Base-by-base conservation (phyloP, 2,113 vertebrate species). In the Platichthys flesus region DNA sequence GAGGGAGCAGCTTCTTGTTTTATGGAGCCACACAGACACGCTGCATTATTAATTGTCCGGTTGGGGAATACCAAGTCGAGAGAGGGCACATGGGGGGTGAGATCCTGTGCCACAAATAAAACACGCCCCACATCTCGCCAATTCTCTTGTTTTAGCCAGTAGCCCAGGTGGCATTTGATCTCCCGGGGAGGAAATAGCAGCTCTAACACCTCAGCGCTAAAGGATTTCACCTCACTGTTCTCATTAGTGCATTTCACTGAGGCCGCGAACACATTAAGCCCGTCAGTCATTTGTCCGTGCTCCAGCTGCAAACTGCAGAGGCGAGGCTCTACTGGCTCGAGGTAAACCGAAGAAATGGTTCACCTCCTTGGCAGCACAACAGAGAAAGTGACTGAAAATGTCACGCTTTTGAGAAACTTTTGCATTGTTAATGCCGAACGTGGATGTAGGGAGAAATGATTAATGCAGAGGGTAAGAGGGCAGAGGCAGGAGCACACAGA, bases 21-120 rank as follows among this genome's bases (percentile, higher is more conserved):
- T 18, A 9, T 1, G 35, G 9, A 81, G 67, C 52, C 23, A n/a
- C 42, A 23, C 62, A 56, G 71, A 66, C 77, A 67, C 55, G 31
- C 52, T 84, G 72, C 67, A 78, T 88, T 86, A 92, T 87, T 78
- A 82, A 92, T 89, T 31, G 21, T 57, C 15, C 61, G 49, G 78
- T 35, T 47, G 62, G 83, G 82, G 71, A 75, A 77, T 79, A 74
- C 82, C 76, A 45, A 23, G 65, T 52, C 49, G 31, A 72, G 78
- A n/a, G 74, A 59, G 58, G 45, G 61, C 42, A 18, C 37, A 23
- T 45, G n/a, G 21, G 40, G 18, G 24, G 24, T 18, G 26, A 62
- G 56, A 69, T 37, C 35, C 35, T 37, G 35, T 37, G 40, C 40
- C 40, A 42, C 40, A 42, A 60, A 21, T 16, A 67, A 69, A 35